Conservation (phyloP, 2,113 vertebrate species). For the Progne subis region DNA sequence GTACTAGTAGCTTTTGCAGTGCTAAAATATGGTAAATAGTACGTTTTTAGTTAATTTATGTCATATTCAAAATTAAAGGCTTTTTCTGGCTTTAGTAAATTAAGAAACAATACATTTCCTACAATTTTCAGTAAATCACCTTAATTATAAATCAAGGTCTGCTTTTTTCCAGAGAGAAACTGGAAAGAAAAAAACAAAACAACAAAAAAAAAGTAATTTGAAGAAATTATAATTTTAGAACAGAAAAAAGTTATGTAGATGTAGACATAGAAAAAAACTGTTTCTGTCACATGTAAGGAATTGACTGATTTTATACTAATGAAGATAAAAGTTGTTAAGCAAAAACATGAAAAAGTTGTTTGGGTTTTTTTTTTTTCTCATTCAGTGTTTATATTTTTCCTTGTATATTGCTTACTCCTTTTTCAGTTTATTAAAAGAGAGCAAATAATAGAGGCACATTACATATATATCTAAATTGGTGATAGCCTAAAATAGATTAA, state of each 20-base stretch:
- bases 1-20: not conserved
- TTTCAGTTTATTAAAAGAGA: not conserved
- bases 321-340: not conserved
- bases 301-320: not conserved
- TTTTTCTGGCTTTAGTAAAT: not conserved
- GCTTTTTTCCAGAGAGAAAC: not conserved
- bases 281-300: not conserved
- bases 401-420: not conserved
- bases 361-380: no score
- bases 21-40: not conserved
- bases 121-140: not conserved
- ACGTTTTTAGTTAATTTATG: not conserved
- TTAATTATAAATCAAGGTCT: not conserved
- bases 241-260: not conserved
- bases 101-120: not conserved
- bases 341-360: rapidly evolving
- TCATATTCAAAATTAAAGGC: not conserved
- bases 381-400: not conserved
- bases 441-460: not conserved
- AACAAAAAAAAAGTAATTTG: not conserved
- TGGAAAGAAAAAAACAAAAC: not conserved
- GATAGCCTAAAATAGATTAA: not conserved
- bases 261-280: not conserved
- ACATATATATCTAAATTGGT: not conserved
- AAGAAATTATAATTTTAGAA: not conserved